Evolutionary conservation across 2,113 vertebrate species (phyloP).

Genomic region (Patagioenas fasciata): DNA sequence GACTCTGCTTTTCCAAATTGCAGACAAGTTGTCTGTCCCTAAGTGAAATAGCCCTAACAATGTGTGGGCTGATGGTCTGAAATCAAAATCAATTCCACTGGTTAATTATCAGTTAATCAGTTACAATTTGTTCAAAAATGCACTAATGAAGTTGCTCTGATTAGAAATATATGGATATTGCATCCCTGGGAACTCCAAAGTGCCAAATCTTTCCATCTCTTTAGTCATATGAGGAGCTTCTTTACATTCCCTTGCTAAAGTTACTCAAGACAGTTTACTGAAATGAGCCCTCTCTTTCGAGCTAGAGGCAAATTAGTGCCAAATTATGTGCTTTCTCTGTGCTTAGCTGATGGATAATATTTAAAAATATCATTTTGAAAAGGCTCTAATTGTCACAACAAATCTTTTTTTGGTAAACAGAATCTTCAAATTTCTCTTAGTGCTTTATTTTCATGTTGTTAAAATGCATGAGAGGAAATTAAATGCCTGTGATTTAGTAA

Average conservation of each 20-base stretch:
- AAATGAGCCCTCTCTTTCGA: not conserved
- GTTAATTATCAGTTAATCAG: slow-evolving; percentile 71
- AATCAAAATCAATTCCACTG: slow-evolving; percentile 55
- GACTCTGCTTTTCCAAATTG: slow-evolving; percentile 25
- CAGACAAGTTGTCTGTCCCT: slow-evolving; percentile 32
- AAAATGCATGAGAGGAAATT: slow-evolving; percentile 31
- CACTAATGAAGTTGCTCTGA: slow-evolving; percentile 58
- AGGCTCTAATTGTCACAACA: slow-evolving; percentile 23
- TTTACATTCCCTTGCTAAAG: not conserved
- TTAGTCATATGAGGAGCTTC: not conserved
- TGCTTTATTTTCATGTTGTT: slow-evolving; percentile 5
- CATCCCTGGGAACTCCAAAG: slow-evolving; percentile 48
- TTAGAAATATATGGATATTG: slow-evolving; percentile 66
- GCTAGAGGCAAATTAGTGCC: not conserved
- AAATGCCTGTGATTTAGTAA: slow-evolving; percentile 33
- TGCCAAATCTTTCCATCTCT: not conserved
- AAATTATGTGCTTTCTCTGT: slow-evolving; percentile 9
- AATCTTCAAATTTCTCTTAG: slow-evolving; percentile 26
- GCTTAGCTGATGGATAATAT: not conserved
- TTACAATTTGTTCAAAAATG: slow-evolving; percentile 49
- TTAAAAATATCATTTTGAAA: slow-evolving; percentile 32
- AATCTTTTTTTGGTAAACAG: slow-evolving; percentile 33
- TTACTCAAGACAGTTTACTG: slow-evolving; percentile 1
- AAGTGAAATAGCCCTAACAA: slow-evolving; percentile 2
- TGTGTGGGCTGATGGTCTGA: slow-evolving; percentile 22